Evolutionary conservation across 2,797 vertebrate genomes (phyloP), one percentile per base, ranked within the genome.

Genomic region (Rhabdomys pumilio): DNA sequence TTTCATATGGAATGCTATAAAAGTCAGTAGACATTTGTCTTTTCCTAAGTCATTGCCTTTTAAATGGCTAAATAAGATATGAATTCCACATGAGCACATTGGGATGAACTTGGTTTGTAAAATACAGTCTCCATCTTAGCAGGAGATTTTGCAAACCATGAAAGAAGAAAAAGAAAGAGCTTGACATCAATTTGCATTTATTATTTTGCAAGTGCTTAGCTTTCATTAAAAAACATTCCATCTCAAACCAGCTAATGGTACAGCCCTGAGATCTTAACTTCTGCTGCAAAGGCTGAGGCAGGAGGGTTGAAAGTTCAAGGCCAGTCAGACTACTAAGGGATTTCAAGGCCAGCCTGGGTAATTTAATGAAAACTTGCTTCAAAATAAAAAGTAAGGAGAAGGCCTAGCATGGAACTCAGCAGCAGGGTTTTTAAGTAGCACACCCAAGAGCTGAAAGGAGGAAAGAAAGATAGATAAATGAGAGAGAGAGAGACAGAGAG

Each of bases 361-460:
- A 53, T 79, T 20, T 65, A 57, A 63, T 50, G 34, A 90, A 61
- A 63, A 17, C 8, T 59, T 63, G 22, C 19, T 44, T 50, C n/a
- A 79, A 79, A 77, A 89, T 61, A 63, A n/a, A 53, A 79, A 89
- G 29, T 89, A 89, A 63, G 41, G 76, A 77, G 72, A 63, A 34
- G 20, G 57, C 14, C 38, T 59, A 13, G 31, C 5, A 44, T 53
- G 7, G 41, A 77, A 73, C 57, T 89, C 44, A n/a, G 20, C 55
- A 79, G 31, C 1, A 9, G 12, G 0, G 31, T 26, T 34, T n/a
- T 34, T 63, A 29, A 44, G 22, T 50, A 63, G 44, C 29, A 65
- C 9, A 50, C 72, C 59, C 20, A 44, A 76, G 87, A 2, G 10
- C 31, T 4, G 14, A 55, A 11, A 22, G 19, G 29, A 15, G 26